Conservation (phyloP, 30 jellyfish, hydroid and myxozoan genomes). For the Rhopilema esculentum region DNA sequence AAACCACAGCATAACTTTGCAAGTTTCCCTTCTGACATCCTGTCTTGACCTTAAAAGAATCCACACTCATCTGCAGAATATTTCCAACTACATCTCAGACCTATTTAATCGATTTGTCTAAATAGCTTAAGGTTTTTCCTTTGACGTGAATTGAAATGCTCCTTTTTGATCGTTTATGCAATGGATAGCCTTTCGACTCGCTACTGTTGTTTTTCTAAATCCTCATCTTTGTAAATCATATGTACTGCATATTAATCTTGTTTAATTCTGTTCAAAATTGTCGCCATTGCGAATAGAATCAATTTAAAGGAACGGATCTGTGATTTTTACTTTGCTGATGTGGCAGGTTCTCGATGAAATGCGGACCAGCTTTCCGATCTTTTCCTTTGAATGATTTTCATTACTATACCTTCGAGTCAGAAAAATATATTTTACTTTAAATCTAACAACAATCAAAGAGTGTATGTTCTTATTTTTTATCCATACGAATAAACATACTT, state of each 20-base stretch:
- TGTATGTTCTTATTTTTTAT: too few species aligned
- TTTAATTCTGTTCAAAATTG: conserved; percentile 17
- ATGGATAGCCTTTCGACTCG: conserved; percentile 8
- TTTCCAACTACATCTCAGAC: neutral
- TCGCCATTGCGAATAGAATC: conserved; percentile 42
- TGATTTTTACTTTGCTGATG: conserved; percentile 7
- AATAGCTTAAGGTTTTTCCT: neutral
- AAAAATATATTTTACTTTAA: too few species aligned
- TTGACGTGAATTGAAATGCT: neutral
- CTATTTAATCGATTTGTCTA: neutral
- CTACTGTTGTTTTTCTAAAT: conserved; percentile 18
- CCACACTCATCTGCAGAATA: neutral
- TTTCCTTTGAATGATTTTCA: neutral
- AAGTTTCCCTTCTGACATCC: neutral
- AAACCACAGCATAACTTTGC: neutral
- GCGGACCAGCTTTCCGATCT: neutral
- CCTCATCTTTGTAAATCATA: conserved; percentile 42
- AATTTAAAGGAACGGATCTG: conserved; percentile 10
- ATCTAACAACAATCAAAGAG: too few species aligned
- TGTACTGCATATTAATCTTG: conserved; percentile 30
- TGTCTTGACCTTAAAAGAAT: neutral
- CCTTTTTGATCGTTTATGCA: conserved; percentile 16
- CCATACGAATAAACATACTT: too few species aligned
- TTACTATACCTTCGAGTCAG: neutral
- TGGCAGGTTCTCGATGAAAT: neutral